Percentiles rank a stretch among this genome's conserved stretches.
Conservation (phyloP, 2,888 invertebrate species). For the Pammene aurita region DNA sequence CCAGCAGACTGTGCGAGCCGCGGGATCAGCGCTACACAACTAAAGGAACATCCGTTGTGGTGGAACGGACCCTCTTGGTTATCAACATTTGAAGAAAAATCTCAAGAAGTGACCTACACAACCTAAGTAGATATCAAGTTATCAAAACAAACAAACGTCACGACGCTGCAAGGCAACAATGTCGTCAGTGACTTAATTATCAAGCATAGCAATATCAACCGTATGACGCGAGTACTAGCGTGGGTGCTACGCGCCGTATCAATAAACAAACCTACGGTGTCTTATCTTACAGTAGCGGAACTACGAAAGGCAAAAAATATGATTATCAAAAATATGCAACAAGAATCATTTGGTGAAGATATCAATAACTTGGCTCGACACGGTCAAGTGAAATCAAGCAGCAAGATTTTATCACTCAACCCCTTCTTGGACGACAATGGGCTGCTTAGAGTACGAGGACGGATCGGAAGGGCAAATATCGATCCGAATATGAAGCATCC, state of each 20-base stretch:
- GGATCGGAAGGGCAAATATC: too few species aligned
- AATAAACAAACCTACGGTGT: not conserved
- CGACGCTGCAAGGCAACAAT: not conserved
- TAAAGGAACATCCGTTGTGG: constrained; percentile 11
- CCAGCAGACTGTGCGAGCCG: constrained; percentile 46
- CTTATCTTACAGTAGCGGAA: not conserved
- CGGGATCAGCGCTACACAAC: constrained; percentile 19
- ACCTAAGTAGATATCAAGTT: not conserved
- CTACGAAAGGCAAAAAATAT: not conserved
- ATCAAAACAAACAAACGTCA: constrained; percentile 16
- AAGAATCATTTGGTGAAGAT: too few species aligned
- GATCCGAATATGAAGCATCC: too few species aligned
- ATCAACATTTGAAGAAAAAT: not conserved
- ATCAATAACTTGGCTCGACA: too few species aligned
- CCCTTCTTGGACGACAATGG: too few species aligned
- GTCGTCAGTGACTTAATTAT: not conserved
- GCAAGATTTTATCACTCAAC: too few species aligned
- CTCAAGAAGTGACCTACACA: not conserved
- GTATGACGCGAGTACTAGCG: not conserved
- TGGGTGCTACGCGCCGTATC: not conserved
- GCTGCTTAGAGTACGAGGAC: too few species aligned
- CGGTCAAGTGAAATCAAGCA: too few species aligned
- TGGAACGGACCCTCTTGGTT: constrained; percentile 19
- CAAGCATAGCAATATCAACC: not conserved
- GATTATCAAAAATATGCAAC: too few species aligned